Conservation (phyloP, 2,888 invertebrate species). For the Amphipoea lucens region DNA sequence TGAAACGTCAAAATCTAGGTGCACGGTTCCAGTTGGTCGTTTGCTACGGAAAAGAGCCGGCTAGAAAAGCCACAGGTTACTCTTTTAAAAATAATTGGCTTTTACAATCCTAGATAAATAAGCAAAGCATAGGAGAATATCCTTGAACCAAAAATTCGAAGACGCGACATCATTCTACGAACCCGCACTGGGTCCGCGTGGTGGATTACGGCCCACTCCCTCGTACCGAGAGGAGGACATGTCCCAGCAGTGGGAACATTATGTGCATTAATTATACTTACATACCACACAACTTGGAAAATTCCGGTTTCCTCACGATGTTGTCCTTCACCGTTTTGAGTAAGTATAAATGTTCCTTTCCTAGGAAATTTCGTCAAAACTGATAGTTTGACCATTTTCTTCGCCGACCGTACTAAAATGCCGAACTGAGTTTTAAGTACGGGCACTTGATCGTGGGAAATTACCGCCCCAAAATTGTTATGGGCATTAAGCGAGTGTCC, state of each 20-base stretch:
- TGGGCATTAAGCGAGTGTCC: constrained; percentile 17
- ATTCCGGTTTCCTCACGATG: background rate
- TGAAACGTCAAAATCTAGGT: background rate
- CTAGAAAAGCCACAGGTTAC: background rate
- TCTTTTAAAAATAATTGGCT: background rate
- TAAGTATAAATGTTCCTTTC: background rate
- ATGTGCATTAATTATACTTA: too few species aligned
- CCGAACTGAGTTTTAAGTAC: background rate
- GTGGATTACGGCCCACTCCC: too few species aligned
- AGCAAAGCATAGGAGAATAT: background rate
- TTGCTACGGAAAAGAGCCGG: background rate
- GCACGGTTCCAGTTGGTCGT: background rate
- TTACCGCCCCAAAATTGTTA: constrained; percentile 20
- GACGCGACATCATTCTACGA: too few species aligned
- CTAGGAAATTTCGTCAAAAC: background rate
- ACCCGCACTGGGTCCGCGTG: too few species aligned
- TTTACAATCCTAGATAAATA: background rate
- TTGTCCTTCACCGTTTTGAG: background rate
- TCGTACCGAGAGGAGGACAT: too few species aligned
- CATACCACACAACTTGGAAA: too few species aligned
- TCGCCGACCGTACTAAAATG: background rate
- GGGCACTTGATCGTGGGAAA: background rate
- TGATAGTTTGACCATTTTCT: background rate
- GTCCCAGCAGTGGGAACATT: too few species aligned
- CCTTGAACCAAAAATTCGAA: too few species aligned